Percentiles rank a stretch among this genome's conserved stretches.
These are phyloP conservation scores for Heptranchias perlo DNA, from an alignment of 2,113 vertebrate genomes.

Conservation along the genomic window DNA sequence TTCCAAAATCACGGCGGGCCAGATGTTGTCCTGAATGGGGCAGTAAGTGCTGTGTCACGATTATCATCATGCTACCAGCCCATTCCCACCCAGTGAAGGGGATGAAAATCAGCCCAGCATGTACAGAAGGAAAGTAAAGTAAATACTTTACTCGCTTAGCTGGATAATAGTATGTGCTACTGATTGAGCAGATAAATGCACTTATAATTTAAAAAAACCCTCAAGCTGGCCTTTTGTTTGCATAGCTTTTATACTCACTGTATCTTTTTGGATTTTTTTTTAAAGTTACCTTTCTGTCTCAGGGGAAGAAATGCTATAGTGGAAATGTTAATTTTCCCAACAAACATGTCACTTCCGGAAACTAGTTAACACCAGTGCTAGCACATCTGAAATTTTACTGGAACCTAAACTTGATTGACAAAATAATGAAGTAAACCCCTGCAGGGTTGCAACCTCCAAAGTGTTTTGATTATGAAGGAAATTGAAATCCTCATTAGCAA, in stretches of 20 bases:
- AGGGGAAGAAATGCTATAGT: neutral
- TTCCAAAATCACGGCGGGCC: neutral
- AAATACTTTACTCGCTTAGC: neutral
- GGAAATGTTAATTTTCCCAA: conserved; percentile 5
- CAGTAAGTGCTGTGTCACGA: neutral
- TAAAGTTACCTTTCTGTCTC: neutral
- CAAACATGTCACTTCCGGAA: conserved; percentile 5
- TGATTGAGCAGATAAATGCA: too few species aligned
- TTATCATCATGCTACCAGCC: neutral
- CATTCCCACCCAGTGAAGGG: neutral
- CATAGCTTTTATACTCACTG: neutral
- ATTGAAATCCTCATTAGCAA: neutral
- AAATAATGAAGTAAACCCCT: conserved; percentile 25
- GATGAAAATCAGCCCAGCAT: neutral
- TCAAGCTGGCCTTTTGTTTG: too few species aligned
- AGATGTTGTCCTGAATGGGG: neutral
- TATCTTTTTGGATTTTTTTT: neutral
- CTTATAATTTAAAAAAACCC: too few species aligned
- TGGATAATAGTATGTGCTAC: neutral
- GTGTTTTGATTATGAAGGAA: conserved; percentile 23
- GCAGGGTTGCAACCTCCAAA: neutral
- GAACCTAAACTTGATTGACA: neutral
- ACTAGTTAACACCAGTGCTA: neutral
- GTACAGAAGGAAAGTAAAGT: neutral
- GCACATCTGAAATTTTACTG: neutral